A percentile compares a stretch with the other conserved stretches of the same genome.
Conservation (phyloP, 2,888 invertebrate genomes). For the Troides helena region DNA sequence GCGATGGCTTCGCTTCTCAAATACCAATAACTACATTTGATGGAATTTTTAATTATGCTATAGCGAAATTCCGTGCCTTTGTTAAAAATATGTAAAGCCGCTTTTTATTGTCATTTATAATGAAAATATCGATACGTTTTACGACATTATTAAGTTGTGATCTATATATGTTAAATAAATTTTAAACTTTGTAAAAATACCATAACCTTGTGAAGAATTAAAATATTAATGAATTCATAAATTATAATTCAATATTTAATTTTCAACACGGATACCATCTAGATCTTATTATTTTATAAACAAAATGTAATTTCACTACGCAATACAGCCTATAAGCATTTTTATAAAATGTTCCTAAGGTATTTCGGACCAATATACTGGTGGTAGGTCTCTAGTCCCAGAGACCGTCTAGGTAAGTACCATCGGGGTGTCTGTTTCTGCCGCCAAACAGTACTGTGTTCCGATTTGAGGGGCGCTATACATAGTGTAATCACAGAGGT, state of each 20-base stretch:
- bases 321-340: too few species aligned
- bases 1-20: slow-evolving; percentile 14
- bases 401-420: too few species aligned
- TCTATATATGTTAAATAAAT: slow-evolving; percentile 24
- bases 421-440: too few species aligned
- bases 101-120: slow-evolving; percentile 11
- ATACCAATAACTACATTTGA: slow-evolving; percentile 17
- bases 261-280: slow-evolving; percentile 32
- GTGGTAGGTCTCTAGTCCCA: too few species aligned
- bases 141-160: slow-evolving; percentile 13
- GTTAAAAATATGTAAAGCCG: slow-evolving; percentile 24
- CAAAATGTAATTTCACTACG: too few species aligned
- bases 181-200: background rate
- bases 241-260: slow-evolving; percentile 22
- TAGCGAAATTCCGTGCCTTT: slow-evolving; percentile 20
- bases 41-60: slow-evolving; percentile 18
- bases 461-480: too few species aligned
- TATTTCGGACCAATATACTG: too few species aligned
- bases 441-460: too few species aligned
- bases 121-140: slow-evolving; percentile 15
- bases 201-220: slow-evolving; percentile 29
- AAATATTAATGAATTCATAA: slow-evolving; percentile 34
- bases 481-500: too few species aligned
- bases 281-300: background rate
- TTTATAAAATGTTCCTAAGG: too few species aligned